Evolutionary conservation across 2,113 vertebrate genomes (phyloP), one percentile per base, ranked within the genome.

Genomic region (Oxyruncus cristatus): DNA sequence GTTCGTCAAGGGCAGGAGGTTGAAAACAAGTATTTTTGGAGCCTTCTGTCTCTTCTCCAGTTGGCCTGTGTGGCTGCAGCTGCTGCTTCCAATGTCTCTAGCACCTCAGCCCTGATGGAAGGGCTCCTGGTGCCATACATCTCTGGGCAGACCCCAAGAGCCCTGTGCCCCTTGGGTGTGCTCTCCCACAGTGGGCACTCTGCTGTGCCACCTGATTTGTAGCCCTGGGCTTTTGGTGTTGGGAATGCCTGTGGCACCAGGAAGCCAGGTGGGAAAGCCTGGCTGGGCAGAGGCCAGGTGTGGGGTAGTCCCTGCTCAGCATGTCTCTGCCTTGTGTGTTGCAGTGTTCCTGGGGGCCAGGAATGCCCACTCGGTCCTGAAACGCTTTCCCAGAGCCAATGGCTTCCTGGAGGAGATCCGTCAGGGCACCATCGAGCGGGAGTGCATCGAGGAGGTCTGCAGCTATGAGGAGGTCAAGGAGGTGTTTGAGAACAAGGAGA

Each of bases 381-480:
- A 98, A 91, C 98, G 98, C 27, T 98, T 99, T 88, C 98, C 98
- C 61, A 97, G 98, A 55, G 98, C 98, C 94, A 99, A 99, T 16
- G 95, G 98, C 66, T 99, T 99, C 96, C 93, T 99, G 97, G 99
- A 99, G 95, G 99, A 99, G 97, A 95, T 99, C 44, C 97, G 98
- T 24, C 98, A 98, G 92, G 98, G 98, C 70, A 98, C 98, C 97
- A 98, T 99, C 4, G 98, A 99, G 95, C 97, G 98, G 7, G 98
- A 99, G 95, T 99, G 98, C 93, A 96, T 98, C 7, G 98, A 99
- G 80, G 99, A 99, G 96, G 98, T 98, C 97, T 99, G 98, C 98
- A 99, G 98, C 96, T 98, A 99, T 5, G 99, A 99, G 92, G 98
- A 99, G 82, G 98, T 98, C 97, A 98, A 99, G 88, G 99, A 99